phyloP scores from a whole-genome alignment of 1,140 invertebrate species.

The Anoplolepis gracilipes region DNA sequence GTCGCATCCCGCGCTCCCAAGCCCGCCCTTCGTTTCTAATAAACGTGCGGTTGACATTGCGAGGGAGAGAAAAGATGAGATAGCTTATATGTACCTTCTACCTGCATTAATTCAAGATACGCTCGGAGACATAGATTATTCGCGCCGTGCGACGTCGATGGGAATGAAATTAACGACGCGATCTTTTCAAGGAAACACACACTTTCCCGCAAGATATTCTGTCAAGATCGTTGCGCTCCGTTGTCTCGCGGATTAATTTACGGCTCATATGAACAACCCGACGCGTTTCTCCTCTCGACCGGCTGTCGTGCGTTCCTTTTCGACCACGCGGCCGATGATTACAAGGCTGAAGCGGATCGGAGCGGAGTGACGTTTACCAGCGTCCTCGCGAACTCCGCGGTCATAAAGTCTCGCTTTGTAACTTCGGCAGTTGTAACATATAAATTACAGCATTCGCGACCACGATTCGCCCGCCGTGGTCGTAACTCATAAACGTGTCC shows the following conservation, averaged over 20 bases:
- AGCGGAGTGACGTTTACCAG: constrained; percentile 44
- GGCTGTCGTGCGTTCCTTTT: neutral
- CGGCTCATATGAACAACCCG: constrained; percentile 15
- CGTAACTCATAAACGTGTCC: constrained; percentile 66
- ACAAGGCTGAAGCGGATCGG: constrained; percentile 39
- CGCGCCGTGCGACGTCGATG: constrained; percentile 45
- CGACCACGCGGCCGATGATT: constrained; percentile 58
- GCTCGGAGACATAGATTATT: constrained; percentile 47
- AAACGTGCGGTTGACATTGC: constrained; percentile 60
- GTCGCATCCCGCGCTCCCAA: constrained; percentile 46
- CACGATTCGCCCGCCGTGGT: constrained; percentile 11
- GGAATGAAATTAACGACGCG: constrained; percentile 12
- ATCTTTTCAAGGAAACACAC: constrained; percentile 33
- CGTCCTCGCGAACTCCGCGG: constrained; percentile 24
- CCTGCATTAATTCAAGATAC: neutral
- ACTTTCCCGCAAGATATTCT: constrained; percentile 27
- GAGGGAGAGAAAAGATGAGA: constrained; percentile 51
- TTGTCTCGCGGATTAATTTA: constrained; percentile 55
- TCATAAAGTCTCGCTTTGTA: constrained; percentile 63
- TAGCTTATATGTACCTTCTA: constrained; percentile 23
- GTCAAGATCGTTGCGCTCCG: constrained; percentile 19
- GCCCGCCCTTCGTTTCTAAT: constrained; percentile 72
- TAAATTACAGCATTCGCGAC: constrained; percentile 68
- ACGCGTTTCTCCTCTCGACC: neutral
- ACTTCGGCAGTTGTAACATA: constrained; percentile 73